phyloP scores from a whole-genome alignment of 1,140 invertebrate genomes.

The Diachasma alloeum region DNA sequence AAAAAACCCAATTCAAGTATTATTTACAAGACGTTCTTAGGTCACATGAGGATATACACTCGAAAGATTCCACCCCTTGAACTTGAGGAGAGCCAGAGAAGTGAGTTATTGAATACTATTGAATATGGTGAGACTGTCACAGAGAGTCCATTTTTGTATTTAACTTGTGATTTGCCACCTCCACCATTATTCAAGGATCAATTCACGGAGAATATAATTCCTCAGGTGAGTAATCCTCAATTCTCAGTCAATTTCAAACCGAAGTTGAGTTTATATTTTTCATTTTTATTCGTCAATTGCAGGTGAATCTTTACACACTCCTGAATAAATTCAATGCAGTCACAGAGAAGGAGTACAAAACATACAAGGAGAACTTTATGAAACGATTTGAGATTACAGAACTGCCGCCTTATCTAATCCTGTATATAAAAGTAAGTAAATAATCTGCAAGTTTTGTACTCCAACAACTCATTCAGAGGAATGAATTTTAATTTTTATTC shows the following conservation, averaged over 20 bases:
- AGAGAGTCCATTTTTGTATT: conserved; percentile 92
- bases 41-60: conserved; percentile 94
- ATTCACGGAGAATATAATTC: conserved; percentile 97
- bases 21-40: conserved; percentile 94
- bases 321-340: conserved; percentile 96
- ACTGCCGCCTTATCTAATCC: conserved; percentile 95
- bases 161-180: conserved; percentile 96
- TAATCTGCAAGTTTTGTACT: conserved; percentile 29
- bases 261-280: background rate
- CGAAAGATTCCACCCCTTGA: conserved; percentile 94
- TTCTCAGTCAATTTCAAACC: background rate
- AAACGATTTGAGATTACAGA: conserved; percentile 96
- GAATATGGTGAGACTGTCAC: conserved; percentile 90
- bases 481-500: conserved; percentile 44
- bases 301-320: conserved; percentile 93
- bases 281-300: background rate
- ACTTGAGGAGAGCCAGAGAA: conserved; percentile 87
- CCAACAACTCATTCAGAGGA: background rate
- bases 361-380: conserved; percentile 98
- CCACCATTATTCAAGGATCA: conserved; percentile 97
- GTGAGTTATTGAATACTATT: conserved; percentile 78
- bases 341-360: conserved; percentile 98
- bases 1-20: conserved; percentile 88
- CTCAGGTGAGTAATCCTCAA: conserved; percentile 74
- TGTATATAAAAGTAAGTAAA: conserved; percentile 86